Percentiles rank a stretch among this genome's conserved stretches.
These are phyloP conservation scores for Sinocyclocheilus maitianheensis DNA, from an alignment of 2,113 vertebrate species.

Conservation along the genomic window DNA sequence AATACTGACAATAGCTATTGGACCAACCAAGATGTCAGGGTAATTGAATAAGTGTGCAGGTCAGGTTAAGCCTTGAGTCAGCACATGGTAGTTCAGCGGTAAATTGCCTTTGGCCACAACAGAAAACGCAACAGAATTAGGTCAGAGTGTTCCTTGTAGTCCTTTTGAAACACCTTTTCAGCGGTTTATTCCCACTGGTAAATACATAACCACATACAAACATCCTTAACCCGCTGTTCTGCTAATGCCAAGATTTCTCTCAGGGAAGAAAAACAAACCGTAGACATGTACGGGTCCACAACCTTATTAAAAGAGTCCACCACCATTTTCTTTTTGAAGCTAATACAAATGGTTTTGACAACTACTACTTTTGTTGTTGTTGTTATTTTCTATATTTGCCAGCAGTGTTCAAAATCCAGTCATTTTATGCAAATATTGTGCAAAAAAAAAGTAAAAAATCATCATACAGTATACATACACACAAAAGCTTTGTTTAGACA, in stretches of 20 bases:
- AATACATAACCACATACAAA: conserved; percentile 17
- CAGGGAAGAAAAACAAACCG: neutral
- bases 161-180: conserved; percentile 8
- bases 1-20: neutral
- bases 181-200: conserved; percentile 30
- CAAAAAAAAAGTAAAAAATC: too few species aligned
- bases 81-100: conserved; percentile 14
- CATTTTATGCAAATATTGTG: too few species aligned
- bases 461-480: too few species aligned
- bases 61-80: conserved; percentile 6
- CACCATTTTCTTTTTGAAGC: neutral
- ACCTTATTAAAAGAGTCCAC: neutral
- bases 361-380: neutral
- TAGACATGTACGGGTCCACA: neutral
- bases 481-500: neutral
- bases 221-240: neutral
- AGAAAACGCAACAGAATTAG: conserved; percentile 33
- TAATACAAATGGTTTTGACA: neutral
- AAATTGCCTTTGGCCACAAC: conserved; percentile 16
- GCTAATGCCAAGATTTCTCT: neutral
- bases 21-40: neutral
- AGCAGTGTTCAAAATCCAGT: neutral
- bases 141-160: conserved; percentile 26
- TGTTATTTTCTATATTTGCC: neutral
- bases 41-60: neutral